These are phyloP conservation scores for Redunca redunca DNA, from an alignment of 2,113 vertebrate genomes.

Conservation along the genomic window DNA sequence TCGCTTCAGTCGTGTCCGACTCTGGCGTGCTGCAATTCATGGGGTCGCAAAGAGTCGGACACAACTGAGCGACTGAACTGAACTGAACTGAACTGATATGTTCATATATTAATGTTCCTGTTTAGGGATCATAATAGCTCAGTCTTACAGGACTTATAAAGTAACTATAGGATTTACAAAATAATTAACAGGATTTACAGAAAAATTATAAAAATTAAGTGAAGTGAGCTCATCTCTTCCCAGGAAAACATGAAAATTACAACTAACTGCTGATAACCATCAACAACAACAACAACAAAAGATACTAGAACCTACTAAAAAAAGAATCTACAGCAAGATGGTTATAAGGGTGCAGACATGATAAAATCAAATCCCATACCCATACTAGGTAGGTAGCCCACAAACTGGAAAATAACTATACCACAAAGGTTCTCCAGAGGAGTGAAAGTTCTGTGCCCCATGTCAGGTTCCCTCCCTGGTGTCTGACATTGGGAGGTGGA, in stretches of 20 bases:
- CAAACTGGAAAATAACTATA: background rate
- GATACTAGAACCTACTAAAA: background rate
- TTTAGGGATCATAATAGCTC: background rate
- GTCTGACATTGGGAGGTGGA: background rate
- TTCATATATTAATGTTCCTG: background rate
- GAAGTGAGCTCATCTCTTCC: background rate
- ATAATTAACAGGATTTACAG: background rate
- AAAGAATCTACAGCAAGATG: background rate
- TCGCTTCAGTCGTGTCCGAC: too few species aligned
- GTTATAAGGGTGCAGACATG: background rate
- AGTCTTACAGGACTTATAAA: background rate
- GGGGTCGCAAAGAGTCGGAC: too few species aligned
- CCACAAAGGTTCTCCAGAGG: background rate
- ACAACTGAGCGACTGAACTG: accelerated
- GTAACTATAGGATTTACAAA: background rate
- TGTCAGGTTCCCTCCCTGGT: background rate
- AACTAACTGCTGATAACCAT: background rate
- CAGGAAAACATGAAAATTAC: background rate
- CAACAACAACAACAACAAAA: background rate
- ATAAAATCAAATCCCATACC: background rate
- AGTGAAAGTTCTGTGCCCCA: background rate
- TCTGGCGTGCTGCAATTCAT: too few species aligned
- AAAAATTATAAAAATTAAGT: background rate
- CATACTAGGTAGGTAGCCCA: background rate
- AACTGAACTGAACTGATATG: too few species aligned